Base-by-base conservation (phyloP, 1,140 invertebrate species). In the Melipona quadrifasciata region DNA sequence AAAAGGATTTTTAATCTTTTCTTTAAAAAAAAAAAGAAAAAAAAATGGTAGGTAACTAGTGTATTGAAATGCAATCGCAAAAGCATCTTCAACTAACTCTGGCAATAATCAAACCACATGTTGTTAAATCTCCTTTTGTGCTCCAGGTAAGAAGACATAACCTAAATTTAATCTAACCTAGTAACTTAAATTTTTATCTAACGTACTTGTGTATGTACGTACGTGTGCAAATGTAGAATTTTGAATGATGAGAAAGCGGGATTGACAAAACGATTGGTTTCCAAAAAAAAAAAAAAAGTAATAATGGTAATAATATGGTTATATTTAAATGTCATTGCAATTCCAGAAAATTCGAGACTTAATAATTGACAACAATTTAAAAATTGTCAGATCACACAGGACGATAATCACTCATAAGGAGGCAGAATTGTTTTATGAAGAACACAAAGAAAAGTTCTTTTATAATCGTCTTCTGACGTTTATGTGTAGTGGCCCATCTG, bases 401-500 rank as follows among this genome's bases (percentile, higher is more conserved):
- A 94, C 96, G 71, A 93, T 92, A 57, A 95, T 98, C 81, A 96
- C 95, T 71, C 91, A 90, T 73, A 89, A 96, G 90, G 95, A 97
- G 87, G 98, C 97, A 17, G 95, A 96, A 91, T 93, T 95, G 70
- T 99, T 99, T 95, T 99, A 99, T 93, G 93, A 94, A 51, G 98
- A 98, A 92, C 98, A 99, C 93, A 95, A 96, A 91, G 95, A 96
- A 3, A 98, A 97, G 93, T 99, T 99, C 94, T 99, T 99, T 95
- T 98, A 97, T 90, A 97, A 98, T 91, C 95, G 98, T 78, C 94
- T 99, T 19, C 95, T 98, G 1, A 97, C 97, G 51, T 98, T 98
- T 90, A 99, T 99, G 97, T 96, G 87, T 89, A 99, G 98, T 96
- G 98, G 98, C 2, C 97, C 97, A 58, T 96, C 97, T 67, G 96